Conservation (phyloP, 1,140 invertebrate genomes). For the Hycleus cichorii region DNA sequence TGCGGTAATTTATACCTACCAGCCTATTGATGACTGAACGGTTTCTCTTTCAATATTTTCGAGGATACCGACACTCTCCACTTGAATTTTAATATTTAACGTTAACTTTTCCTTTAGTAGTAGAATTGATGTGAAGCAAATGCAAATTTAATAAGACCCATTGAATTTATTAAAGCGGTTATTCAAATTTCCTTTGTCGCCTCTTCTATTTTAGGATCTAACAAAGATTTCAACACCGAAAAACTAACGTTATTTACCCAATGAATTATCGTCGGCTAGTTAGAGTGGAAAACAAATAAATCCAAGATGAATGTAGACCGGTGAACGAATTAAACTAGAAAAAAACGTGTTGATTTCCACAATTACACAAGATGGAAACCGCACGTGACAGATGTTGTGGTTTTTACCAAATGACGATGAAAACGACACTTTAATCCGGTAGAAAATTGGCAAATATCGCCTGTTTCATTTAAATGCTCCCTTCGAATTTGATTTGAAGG, state of each 20-base stretch:
- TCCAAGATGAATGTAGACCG: background rate
- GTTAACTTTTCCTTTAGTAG: constrained; percentile 2
- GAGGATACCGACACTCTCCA: background rate
- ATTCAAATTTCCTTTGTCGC: background rate
- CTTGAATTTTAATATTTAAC: constrained; percentile 14
- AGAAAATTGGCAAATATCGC: background rate
- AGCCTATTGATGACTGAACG: no score
- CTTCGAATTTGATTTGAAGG: no score
- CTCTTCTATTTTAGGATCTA: no score
- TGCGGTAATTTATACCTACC: no score
- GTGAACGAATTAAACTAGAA: background rate
- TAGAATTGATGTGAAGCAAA: constrained; percentile 6
- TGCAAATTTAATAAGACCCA: constrained; percentile 10
- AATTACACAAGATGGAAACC: constrained; percentile 1
- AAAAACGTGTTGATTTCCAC: constrained; percentile 2
- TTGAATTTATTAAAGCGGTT: constrained; percentile 9
- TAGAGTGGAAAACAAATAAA: background rate
- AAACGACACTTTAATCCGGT: background rate
- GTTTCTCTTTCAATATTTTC: no score
- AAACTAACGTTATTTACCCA: background rate
- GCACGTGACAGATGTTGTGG: background rate
- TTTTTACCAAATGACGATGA: background rate
- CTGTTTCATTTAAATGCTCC: background rate
- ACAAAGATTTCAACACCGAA: no score
- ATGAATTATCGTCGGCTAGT: background rate